phyloP scores from a whole-genome alignment of 1,140 invertebrate genomes.

The Drosophila auraria region DNA sequence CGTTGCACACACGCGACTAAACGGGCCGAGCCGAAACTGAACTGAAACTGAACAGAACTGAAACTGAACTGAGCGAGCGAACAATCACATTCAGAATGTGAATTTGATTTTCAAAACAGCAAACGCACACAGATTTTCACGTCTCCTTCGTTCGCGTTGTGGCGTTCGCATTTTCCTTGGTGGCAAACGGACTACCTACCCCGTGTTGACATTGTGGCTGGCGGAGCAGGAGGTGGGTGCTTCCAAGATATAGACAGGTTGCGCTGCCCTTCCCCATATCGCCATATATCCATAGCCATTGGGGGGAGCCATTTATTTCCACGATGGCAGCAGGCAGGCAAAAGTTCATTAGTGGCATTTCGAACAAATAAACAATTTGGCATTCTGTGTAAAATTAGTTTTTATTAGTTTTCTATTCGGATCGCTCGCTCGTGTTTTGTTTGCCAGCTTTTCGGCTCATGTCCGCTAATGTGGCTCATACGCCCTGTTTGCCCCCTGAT shows the following conservation, averaged over 20 bases:
- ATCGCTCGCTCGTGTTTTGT: constrained; percentile 30
- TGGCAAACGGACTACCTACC: constrained; percentile 1
- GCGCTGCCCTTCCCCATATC: constrained; percentile 26
- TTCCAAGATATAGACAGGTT: constrained; percentile 23
- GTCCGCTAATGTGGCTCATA: constrained; percentile 31
- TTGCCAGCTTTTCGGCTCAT: constrained; percentile 57
- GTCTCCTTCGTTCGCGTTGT: constrained; percentile 17
- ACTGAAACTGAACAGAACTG: constrained; percentile 20
- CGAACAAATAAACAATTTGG: constrained; percentile 73
- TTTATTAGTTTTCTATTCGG: constrained; percentile 70
- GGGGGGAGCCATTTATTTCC: constrained; percentile 28
- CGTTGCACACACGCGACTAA: constrained; percentile 75
- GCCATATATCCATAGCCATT: constrained; percentile 14
- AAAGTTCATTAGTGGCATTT: constrained; percentile 68
- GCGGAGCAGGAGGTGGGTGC: constrained; percentile 6
- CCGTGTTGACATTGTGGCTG: constrained; percentile 46
- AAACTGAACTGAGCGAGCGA: constrained; percentile 25
- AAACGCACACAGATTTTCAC: constrained; percentile 30
- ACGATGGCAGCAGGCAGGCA: constrained; percentile 23
- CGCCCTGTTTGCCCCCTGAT: constrained; percentile 30
- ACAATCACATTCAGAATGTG: constrained; percentile 73
- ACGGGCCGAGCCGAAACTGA: constrained; percentile 26
- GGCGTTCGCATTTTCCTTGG: constrained; percentile 15
- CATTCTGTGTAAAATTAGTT: constrained; percentile 69
- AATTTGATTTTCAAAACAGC: constrained; percentile 59